These are phyloP conservation scores for Climacteris rufus DNA, from an alignment of 2,113 vertebrate species.

Conservation along the genomic window DNA sequence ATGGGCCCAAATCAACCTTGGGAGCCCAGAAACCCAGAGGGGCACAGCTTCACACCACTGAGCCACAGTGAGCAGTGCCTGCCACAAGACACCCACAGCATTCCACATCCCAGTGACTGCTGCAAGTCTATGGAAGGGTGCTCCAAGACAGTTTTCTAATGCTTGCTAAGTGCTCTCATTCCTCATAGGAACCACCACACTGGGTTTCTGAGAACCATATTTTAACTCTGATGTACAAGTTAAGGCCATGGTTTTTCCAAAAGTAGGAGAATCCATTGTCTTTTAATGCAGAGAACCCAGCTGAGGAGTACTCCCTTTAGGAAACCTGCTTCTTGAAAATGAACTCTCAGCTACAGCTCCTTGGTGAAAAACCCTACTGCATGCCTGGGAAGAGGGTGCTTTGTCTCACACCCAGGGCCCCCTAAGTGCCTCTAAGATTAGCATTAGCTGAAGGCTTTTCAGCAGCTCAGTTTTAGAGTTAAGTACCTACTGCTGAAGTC, in stretches of 20 bases:
- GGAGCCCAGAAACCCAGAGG: background rate
- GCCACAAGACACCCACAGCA: rapidly evolving
- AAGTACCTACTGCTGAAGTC: background rate
- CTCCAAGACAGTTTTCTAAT: background rate
- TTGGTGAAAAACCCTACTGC: background rate
- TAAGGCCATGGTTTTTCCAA: background rate
- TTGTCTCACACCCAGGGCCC: background rate
- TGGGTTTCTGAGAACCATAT: background rate
- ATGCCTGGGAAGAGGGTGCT: background rate
- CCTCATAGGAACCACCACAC: background rate
- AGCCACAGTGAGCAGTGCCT: rapidly evolving
- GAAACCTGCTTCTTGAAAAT: background rate
- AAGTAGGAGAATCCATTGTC: background rate
- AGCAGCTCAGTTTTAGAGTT: background rate
- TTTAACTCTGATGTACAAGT: background rate
- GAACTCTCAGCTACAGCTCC: background rate
- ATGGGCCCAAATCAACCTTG: background rate
- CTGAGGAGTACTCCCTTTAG: background rate
- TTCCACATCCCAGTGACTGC: background rate
- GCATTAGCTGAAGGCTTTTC: background rate
- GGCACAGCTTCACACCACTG: rapidly evolving
- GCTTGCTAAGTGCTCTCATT: background rate
- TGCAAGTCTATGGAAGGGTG: background rate
- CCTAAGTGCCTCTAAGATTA: background rate
- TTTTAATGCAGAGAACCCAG: background rate